These are phyloP conservation scores for Sycophila texana DNA, from an alignment of 2,888 invertebrate species.

Conservation along the genomic window DNA sequence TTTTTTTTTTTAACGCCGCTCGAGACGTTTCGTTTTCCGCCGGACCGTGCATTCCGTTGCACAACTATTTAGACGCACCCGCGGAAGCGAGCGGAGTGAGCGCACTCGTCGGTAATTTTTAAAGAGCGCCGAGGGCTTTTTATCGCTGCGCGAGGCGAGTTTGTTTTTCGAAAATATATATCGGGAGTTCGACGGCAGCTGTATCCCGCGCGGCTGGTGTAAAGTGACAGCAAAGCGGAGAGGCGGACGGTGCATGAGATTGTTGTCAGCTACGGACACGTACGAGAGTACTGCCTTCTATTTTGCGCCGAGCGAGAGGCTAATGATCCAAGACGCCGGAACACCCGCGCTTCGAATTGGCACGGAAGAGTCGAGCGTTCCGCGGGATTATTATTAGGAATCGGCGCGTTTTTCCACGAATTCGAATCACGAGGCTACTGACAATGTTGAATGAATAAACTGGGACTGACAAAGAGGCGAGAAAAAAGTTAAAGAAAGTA, in stretches of 20 bases:
- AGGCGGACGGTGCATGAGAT: conserved; percentile 8
- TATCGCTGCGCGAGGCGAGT: not conserved
- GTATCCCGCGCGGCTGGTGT: conserved; percentile 53
- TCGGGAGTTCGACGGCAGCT: conserved; percentile 39
- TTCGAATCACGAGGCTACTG: no score
- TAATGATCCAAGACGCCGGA: conserved; percentile 61
- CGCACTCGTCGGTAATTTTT: no score
- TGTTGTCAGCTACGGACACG: conserved; percentile 70
- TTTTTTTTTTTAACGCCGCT: not conserved
- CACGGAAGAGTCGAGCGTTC: not conserved
- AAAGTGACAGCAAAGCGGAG: conserved; percentile 61
- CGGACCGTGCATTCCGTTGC: not conserved
- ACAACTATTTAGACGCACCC: no score
- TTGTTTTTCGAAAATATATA: no score
- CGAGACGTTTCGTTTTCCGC: not conserved
- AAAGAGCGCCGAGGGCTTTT: no score
- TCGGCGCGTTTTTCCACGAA: not conserved
- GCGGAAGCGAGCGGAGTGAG: no score
- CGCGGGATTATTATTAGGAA: conserved; percentile 3
- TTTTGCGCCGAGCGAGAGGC: conserved; percentile 63
- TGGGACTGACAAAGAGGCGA: no score
- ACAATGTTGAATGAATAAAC: no score
- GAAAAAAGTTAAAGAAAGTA: no score
- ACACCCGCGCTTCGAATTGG: conserved; percentile 17
- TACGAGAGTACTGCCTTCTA: conserved; percentile 69